These are phyloP conservation scores for Melanotaenia pygmaea DNA, from an alignment of 2,797 vertebrate genomes.

Conservation along the genomic window DNA sequence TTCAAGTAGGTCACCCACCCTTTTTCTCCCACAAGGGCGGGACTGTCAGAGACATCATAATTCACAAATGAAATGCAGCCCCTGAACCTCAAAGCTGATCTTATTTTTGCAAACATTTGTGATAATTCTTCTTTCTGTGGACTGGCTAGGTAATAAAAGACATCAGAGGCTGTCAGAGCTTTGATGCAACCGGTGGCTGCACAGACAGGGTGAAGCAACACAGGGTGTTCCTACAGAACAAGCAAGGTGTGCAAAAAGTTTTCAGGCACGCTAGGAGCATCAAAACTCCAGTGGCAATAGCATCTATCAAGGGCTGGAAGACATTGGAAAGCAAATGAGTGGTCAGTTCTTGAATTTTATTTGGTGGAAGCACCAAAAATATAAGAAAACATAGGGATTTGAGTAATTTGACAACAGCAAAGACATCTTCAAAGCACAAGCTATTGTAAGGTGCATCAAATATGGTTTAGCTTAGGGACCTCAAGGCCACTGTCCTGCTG, in stretches of 20 bases:
- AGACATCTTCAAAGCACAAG: neutral
- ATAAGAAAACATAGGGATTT: too few species aligned
- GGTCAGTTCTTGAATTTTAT: too few species aligned
- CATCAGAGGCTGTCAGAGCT: slow-evolving; percentile 12
- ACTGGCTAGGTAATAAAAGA: slow-evolving; percentile 25
- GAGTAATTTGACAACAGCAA: neutral
- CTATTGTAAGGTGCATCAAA: neutral
- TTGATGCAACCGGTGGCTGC: neutral
- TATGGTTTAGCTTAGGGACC: neutral
- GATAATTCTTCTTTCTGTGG: slow-evolving; percentile 39
- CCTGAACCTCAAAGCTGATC: slow-evolving; percentile 22
- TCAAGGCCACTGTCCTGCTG: too few species aligned
- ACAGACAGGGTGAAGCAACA: neutral
- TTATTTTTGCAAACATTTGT: slow-evolving; percentile 26
- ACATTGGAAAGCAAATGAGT: neutral
- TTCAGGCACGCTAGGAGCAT: neutral
- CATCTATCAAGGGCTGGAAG: neutral
- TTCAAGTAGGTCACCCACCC: slow-evolving; percentile 49
- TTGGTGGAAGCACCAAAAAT: too few species aligned
- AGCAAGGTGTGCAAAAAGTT: too few species aligned
- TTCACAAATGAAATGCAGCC: slow-evolving; percentile 36
- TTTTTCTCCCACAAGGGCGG: slow-evolving; percentile 36
- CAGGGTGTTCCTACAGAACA: neutral
- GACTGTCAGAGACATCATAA: slow-evolving; percentile 38
- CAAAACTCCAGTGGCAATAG: too few species aligned